These are phyloP conservation scores for Adelges cooleyi DNA, from an alignment of 1,140 invertebrate species.

Conservation along the genomic window DNA sequence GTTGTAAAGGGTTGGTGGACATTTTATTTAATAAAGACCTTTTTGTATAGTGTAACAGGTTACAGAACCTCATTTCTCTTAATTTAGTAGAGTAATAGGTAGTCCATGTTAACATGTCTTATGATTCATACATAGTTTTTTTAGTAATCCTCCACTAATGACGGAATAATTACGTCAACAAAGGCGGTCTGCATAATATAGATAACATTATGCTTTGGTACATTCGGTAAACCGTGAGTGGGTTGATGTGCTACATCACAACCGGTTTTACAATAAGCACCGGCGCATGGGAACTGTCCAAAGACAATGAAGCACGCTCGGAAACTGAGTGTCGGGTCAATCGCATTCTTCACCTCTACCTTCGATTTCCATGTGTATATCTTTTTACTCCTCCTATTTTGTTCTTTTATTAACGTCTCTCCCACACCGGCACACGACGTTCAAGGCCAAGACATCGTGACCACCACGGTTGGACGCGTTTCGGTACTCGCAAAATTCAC, in stretches of 20 bases:
- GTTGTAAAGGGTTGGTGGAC: too few relatives aligned
- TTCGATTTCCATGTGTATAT: conserved; percentile 6
- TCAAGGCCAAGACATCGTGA: neutral
- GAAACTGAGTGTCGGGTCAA: neutral
- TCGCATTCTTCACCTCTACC: conserved; percentile 22
- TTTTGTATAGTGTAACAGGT: too few relatives aligned
- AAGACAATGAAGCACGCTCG: conserved; percentile 12
- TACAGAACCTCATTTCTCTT: too few relatives aligned
- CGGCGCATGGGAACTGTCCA: neutral
- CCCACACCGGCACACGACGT: neutral
- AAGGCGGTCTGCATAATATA: neutral
- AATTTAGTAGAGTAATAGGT: too few relatives aligned
- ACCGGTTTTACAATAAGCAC: conserved; percentile 16
- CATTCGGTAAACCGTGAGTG: neutral
- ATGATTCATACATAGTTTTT: too few relatives aligned
- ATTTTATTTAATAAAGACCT: too few relatives aligned
- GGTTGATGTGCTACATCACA: neutral
- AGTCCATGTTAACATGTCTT: too few relatives aligned
- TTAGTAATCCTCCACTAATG: too few relatives aligned
- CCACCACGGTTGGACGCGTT: too few relatives aligned
- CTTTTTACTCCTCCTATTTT: neutral
- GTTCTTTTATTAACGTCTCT: neutral
- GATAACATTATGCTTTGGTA: neutral
- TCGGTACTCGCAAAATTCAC: too few relatives aligned
- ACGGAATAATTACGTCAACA: too few relatives aligned